Evolutionary conservation across 2,888 invertebrate genomes (phyloP), one percentile per base, ranked within the genome.

Genomic region (Galerucella calmariensis): DNA sequence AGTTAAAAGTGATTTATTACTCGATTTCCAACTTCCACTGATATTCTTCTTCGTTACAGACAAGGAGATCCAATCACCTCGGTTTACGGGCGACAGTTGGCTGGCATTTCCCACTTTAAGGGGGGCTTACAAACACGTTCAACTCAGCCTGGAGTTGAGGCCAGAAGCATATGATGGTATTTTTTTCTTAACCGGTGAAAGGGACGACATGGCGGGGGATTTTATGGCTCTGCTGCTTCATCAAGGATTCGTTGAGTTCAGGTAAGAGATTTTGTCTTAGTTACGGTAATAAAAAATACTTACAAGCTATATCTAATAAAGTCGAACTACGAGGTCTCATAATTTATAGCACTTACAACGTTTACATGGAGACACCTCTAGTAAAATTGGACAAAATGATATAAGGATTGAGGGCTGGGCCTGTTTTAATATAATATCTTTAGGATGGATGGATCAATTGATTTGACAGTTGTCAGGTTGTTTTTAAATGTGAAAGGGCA

Each of bases 101-200:
- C 88, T 96, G 77, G 95, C 96, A 6, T 92, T 97, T 86, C 93
- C 95, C 24, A 95, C 96, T 0, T 89, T 97, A 5, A 91, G 94
- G 75, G 96, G 96, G 70, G 97, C 97, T 76, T 96, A 96, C 90
- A 96, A 96, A 86, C 94, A 96, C 83, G 95, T 96, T 41, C 94
- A 93, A 86, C 89, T 94, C 89, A 83, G 90, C 89, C 72, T 97
- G 67, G 95, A 97, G 85, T 94, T 97, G 84, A 90, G 95, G 53
- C 96, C 97, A 0, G 93, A 94, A 86, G 93, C 94, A 75, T 92
- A 94, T 84, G 93, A 96, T 81, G 97, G 96, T 53, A 93, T 97
- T 76, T 90, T 97, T 73, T 90, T 97, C 69, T 89, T 97, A 73
- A 96, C 96, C 2, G 97, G 97, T 0, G 97, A 97, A 86, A 91